Base-by-base conservation (phyloP, 1,140 invertebrate genomes). In the Asbolus verrucosus region DNA sequence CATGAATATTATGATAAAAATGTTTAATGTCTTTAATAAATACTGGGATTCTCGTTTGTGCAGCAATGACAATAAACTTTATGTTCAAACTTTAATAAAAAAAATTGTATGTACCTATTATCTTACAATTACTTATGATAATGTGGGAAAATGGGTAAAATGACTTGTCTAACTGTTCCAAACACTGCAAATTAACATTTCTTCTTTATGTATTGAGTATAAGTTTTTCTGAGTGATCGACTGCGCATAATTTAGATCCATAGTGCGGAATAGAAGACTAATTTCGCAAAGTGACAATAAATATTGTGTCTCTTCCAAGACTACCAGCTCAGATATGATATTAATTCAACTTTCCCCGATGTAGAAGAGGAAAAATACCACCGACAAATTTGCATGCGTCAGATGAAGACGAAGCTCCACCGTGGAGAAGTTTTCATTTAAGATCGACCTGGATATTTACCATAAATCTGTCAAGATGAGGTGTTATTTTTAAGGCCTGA, bases 271-370 rank as follows among this genome's bases (percentile, higher is more conserved):
- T 67, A 54, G 15, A 67, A 36, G 36, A 54, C 13, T 46, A 70
- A 70, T 70, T 65, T 62, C 43, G 60, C 61, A 70, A 62, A 70
- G 68, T 70, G 68, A 65, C 68, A 70, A 70, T 70, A 65, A 70
- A 70, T 70, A 70, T 65, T 70, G 31, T 14, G 31, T 18, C 21
- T 54, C 43, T 21, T 54, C 46, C 9, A 6, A 19, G 61, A 63
- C 36, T 2, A 63, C 4, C 59, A 36, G 3, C 30, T 15, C 13
- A 31, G 41, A 65, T 43, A 39, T 41, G 46, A 33, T 66, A 43
- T 33, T 50, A 50, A 50, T 66, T 50, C 39, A 41, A 46, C 63
- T 50, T 66, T 21, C 39, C 63, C 39, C 63, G 31, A 19, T n/a
- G 4, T 3, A 14, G 21, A 18, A 15, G 33, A 16, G 3, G 39